A percentile compares a stretch with the other conserved stretches of the same genome.
These are phyloP conservation scores for Microctonus aethiopoides DNA, from an alignment of 2,888 invertebrate species.

Conservation along the genomic window DNA sequence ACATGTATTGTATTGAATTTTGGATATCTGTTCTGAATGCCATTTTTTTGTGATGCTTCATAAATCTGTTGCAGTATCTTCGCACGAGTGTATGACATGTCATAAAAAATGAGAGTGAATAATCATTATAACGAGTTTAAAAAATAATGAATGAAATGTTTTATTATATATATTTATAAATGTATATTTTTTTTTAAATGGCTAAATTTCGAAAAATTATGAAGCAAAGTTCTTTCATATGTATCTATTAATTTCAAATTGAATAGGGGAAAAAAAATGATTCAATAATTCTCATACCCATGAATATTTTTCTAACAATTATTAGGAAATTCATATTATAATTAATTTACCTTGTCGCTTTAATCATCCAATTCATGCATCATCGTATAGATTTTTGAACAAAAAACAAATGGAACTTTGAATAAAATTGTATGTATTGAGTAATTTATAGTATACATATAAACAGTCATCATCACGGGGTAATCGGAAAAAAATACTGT, in stretches of 20 bases:
- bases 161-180: not conserved
- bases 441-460: slow-evolving; percentile 49
- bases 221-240: not conserved
- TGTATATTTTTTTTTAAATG: not conserved
- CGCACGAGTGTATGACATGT: not conserved
- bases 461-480: slow-evolving; percentile 33
- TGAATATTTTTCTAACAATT: slow-evolving; percentile 50
- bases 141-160: not conserved
- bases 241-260: not conserved
- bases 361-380: slow-evolving; percentile 9
- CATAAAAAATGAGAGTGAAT: not conserved
- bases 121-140: not conserved
- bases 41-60: slow-evolving; percentile 5
- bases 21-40: not conserved
- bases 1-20: slow-evolving; percentile 35
- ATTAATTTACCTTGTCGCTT: slow-evolving; percentile 32
- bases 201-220: not conserved
- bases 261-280: not conserved
- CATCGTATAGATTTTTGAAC: slow-evolving; percentile 12
- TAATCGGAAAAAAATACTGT: slow-evolving; percentile 51
- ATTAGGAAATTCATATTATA: slow-evolving; percentile 40
- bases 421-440: slow-evolving; percentile 42
- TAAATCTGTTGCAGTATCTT: not conserved
- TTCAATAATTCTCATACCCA: slow-evolving; percentile 30
- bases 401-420: slow-evolving; percentile 22